Conservation (phyloP, 2,797 vertebrate genomes). For the Kryptopterus vitreolus region DNA sequence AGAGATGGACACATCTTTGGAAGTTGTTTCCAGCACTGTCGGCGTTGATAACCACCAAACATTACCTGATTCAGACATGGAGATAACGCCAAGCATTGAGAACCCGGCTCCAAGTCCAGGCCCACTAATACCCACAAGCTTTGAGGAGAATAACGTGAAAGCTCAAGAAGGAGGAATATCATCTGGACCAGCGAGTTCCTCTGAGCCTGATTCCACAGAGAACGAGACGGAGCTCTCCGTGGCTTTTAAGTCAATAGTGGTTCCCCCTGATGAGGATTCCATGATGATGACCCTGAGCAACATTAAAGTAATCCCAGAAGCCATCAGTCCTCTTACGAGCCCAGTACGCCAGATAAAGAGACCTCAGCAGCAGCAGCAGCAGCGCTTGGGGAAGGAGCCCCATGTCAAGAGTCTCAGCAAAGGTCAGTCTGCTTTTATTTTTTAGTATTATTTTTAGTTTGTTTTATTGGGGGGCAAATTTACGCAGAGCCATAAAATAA, state of each 20-base stretch:
- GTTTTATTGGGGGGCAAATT: neutral
- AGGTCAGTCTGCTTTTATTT: conserved; percentile 72
- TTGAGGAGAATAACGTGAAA: conserved; percentile 61
- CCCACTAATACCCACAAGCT: conserved; percentile 42
- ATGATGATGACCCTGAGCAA: conserved; percentile 87
- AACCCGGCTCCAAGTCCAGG: conserved; percentile 19
- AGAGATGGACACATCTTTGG: conserved; percentile 47
- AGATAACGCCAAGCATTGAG: conserved; percentile 1
- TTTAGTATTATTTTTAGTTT: too few relatives aligned
- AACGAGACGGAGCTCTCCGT: conserved; percentile 48
- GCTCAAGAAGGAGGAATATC: conserved; percentile 54
- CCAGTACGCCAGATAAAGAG: conserved; percentile 79
- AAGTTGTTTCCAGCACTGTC: conserved; percentile 71
- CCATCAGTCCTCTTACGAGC: conserved; percentile 92
- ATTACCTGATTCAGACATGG: conserved; percentile 22
- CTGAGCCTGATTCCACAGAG: conserved; percentile 64
- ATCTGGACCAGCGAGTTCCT: conserved; percentile 50
- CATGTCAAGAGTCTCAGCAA: conserved; percentile 80
- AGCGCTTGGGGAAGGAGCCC: conserved; percentile 70
- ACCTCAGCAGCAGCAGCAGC: conserved; percentile 62
- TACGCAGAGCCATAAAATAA: neutral
- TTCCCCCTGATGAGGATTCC: conserved; percentile 86
- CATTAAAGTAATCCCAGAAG: conserved; percentile 85
- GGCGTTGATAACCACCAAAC: conserved; percentile 60
- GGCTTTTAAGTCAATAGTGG: conserved; percentile 58